Base-by-base conservation (phyloP, 2,888 invertebrate species). In the Epinotia brunnichana region DNA sequence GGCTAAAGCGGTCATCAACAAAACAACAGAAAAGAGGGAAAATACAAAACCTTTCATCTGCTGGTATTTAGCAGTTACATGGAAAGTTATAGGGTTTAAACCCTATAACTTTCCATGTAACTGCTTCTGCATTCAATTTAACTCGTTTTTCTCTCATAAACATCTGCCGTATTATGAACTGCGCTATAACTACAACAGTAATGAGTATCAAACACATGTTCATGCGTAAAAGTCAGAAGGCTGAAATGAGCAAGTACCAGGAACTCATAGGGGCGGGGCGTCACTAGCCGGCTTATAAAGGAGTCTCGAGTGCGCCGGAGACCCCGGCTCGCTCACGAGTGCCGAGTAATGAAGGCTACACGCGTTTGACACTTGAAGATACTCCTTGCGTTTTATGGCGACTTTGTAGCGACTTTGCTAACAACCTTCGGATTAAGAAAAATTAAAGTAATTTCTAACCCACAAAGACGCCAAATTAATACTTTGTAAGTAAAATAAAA, bases 271-370 rank as follows among this genome's bases (percentile, higher is more conserved):
- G 78, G 79, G 79, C 75, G 77, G 75, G 74, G 79, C 77, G 78
- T 77, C 78, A 77, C 78, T 80, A 78, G 81, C 78, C 74, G 79
- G 82, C 82, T 85, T 84, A 85, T 84, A 83, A 83, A 84, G 82
- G 82, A 84, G 82, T 83, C 85, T 83, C 75, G 77, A 85, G 84
- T 82, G 81, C 78, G 77, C 76, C 77, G 77, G 79, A 80, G 81
- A 76, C 78, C 78, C 76, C 73, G 76, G 76, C 78, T 73, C 78
- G 78, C 76, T 77, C 67, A 79, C 76, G 76, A 83, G 82, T 76
- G 79, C 75, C 76, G 76, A 76, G 76, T 77, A 79, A 79, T 81
- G 83, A 80, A 77, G 74, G 79, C 81, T 78, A 80, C 82, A 79
- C 76, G 77, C 80, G 77, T 79, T 77, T 75, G 76, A 77, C 80